A percentile compares a stretch with the other conserved stretches of the same genome.
phyloP scores from a whole-genome alignment of 2,113 vertebrate species.

The Psammodynastes pulverulentus region DNA sequence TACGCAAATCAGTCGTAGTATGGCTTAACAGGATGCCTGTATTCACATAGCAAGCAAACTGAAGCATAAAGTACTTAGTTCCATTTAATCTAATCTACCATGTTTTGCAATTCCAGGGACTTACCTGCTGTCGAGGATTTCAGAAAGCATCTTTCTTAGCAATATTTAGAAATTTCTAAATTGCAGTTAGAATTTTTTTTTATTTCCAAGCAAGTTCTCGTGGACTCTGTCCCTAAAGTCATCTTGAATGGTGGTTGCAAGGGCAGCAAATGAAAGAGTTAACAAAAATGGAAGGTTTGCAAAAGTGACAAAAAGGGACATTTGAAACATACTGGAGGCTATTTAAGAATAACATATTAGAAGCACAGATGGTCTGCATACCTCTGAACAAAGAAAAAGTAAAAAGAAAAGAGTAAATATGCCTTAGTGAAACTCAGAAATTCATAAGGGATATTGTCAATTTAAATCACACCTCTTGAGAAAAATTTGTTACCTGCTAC shows the following conservation, averaged over 20 bases:
- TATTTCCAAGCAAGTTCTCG: neutral
- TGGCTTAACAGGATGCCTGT: neutral
- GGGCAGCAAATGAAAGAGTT: slow-evolving; percentile 50
- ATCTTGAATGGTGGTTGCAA: slow-evolving; percentile 24
- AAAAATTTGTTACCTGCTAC: slow-evolving; percentile 60
- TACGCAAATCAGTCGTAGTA: neutral
- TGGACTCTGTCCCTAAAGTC: neutral
- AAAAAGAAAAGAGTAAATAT: slow-evolving; percentile 72
- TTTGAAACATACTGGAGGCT: slow-evolving; percentile 53
- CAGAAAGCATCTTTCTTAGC: neutral
- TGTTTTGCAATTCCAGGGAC: neutral
- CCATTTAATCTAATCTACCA: neutral
- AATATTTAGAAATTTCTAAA: neutral
- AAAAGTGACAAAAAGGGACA: slow-evolving; percentile 31
- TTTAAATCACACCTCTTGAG: slow-evolving; percentile 61
- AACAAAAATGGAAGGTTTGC: slow-evolving; percentile 30
- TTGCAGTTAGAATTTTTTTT: neutral
- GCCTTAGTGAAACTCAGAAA: slow-evolving; percentile 70
- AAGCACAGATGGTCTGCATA: slow-evolving; percentile 74
- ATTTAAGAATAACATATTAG: slow-evolving; percentile 62
- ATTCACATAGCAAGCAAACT: neutral
- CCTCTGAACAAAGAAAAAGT: slow-evolving; percentile 65
- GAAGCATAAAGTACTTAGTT: neutral
- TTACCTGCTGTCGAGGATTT: neutral
- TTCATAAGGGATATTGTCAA: slow-evolving; percentile 68